These are phyloP conservation scores for Chloroceryle inda DNA, from an alignment of 2,797 vertebrate genomes.

Conservation along the genomic window DNA sequence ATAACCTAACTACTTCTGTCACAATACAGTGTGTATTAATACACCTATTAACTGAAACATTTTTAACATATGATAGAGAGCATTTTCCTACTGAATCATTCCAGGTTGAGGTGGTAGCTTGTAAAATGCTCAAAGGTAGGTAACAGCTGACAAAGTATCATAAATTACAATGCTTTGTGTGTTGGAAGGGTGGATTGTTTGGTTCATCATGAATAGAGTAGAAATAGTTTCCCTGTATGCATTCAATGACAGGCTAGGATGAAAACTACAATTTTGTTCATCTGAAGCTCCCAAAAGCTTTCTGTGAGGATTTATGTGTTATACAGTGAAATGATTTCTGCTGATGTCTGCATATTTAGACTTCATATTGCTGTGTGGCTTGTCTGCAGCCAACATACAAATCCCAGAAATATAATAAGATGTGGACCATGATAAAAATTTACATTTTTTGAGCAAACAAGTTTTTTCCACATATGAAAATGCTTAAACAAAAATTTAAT, in stretches of 20 bases:
- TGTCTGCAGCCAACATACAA: conserved; percentile 59
- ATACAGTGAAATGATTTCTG: conserved; percentile 52
- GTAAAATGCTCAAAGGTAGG: background rate
- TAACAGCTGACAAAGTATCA: conserved; percentile 19
- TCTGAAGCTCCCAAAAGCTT: conserved; percentile 29
- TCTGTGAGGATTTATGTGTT: conserved; percentile 25
- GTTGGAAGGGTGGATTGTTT: background rate
- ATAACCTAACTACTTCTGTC: background rate
- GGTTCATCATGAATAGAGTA: background rate
- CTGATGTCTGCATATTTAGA: conserved; percentile 63
- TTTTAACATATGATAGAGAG: conserved; percentile 37
- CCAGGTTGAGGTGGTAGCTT: background rate
- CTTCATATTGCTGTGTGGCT: conserved; percentile 14
- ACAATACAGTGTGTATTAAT: background rate
- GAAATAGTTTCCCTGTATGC: background rate
- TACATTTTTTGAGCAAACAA: conserved; percentile 51
- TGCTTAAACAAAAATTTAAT: conserved; percentile 78
- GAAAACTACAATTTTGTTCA: background rate
- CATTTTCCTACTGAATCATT: conserved; percentile 23
- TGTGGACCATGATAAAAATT: conserved; percentile 53
- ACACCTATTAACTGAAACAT: background rate
- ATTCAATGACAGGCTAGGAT: background rate
- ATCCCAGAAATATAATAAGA: conserved; percentile 42
- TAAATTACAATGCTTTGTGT: rapidly evolving
- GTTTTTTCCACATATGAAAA: conserved; percentile 76